Evolutionary conservation across 2,797 vertebrate species (phyloP).

Genomic region (Bovichtus diacanthus): DNA sequence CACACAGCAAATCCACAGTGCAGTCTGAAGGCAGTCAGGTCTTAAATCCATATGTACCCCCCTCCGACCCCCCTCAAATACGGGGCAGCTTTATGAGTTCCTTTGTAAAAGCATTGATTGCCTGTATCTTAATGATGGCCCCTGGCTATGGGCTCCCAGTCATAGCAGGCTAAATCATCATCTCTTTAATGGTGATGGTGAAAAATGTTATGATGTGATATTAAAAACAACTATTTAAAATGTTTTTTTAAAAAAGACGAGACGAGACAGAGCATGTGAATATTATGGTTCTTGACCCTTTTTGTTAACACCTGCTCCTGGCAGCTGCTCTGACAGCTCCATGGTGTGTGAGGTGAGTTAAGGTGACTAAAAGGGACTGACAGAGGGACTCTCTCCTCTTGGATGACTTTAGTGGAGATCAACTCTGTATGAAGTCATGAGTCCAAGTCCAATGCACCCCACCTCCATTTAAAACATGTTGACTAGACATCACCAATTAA

Average conservation of each 20-base stretch:
- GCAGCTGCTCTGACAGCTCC: slow-evolving; percentile 33
- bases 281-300: not conserved
- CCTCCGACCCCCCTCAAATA: slow-evolving; percentile 8
- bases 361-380: slow-evolving; percentile 10
- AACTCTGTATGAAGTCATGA: not conserved
- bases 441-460: not conserved
- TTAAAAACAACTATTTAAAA: not conserved
- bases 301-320: slow-evolving; percentile 18
- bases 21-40: slow-evolving; percentile 53
- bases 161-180: slow-evolving; percentile 33
- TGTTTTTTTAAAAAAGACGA: not conserved
- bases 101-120: slow-evolving; percentile 43
- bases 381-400: not conserved
- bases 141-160: slow-evolving; percentile 35
- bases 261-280: not conserved
- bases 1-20: slow-evolving; percentile 36
- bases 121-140: slow-evolving; percentile 54
- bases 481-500: not conserved
- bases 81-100: slow-evolving; percentile 31
- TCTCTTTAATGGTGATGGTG: slow-evolving; percentile 33
- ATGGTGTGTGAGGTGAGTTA: slow-evolving; percentile 30
- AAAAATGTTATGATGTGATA: not conserved
- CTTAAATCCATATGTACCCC: slow-evolving; percentile 46
- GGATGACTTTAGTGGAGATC: not conserved
- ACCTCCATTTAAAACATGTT: not conserved